Percentiles rank a stretch among this genome's conserved stretches.
phyloP scores from a whole-genome alignment of 2,888 invertebrate species.

The Leucozona laternaria region DNA sequence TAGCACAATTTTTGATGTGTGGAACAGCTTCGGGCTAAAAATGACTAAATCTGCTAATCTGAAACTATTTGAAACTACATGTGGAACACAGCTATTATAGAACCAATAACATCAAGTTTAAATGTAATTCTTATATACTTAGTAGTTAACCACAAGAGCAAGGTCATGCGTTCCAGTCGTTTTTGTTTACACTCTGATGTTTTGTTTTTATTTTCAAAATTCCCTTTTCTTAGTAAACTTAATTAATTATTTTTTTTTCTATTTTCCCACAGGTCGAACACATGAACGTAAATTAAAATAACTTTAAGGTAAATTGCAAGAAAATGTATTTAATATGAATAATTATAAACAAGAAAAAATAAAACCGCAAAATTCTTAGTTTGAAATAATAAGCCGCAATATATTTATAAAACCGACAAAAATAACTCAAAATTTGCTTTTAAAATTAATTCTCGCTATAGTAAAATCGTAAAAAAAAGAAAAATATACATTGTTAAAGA shows the following conservation, averaged over 20 bases:
- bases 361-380: slow-evolving; percentile 59
- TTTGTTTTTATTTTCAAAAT: too few relatives aligned
- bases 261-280: slow-evolving; percentile 77
- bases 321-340: slow-evolving; percentile 76
- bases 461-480: slow-evolving; percentile 39
- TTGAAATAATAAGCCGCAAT: slow-evolving; percentile 72
- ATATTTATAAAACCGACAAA: slow-evolving; percentile 55
- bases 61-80: too few relatives aligned
- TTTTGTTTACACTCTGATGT: too few relatives aligned
- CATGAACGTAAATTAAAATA: slow-evolving; percentile 77
- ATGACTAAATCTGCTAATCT: too few relatives aligned
- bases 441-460: slow-evolving; percentile 50
- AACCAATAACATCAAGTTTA: too few relatives aligned
- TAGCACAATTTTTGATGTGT: too few relatives aligned
- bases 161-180: too few relatives aligned
- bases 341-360: slow-evolving; percentile 49
- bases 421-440: slow-evolving; percentile 64
- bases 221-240: too few relatives aligned
- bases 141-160: too few relatives aligned
- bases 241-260: slow-evolving; percentile 6
- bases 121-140: too few relatives aligned
- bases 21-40: too few relatives aligned
- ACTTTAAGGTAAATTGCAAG: slow-evolving; percentile 72
- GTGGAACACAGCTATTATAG: too few relatives aligned
- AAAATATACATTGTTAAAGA: slow-evolving; percentile 46